Evolutionary conservation across 2,113 vertebrate genomes (phyloP), one percentile per base, ranked within the genome.

Genomic region (Paraplagusia blochii): DNA sequence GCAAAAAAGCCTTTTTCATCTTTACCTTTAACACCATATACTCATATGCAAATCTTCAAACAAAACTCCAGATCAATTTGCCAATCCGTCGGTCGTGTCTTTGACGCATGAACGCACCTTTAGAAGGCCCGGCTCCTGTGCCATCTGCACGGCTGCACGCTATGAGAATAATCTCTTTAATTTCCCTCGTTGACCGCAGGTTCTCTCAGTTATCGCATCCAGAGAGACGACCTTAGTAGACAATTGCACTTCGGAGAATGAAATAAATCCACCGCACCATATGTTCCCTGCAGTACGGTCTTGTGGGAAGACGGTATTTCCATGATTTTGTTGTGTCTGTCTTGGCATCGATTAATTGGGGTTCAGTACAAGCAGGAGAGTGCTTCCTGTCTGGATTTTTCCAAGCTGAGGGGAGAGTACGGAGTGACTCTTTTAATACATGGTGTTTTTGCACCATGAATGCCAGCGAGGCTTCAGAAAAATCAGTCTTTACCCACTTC

Each of bases 161-260:
- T 79, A 82, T 79, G 66, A 82, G 86, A 85, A 83, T 83, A 82
- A 85, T 83, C 85, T 53, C 70, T 84, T 82, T 85, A 85, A 86
- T 88, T 83, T 85, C 85, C 83, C 80, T 33, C 0, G 71, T 29
- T 74, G 83, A 76, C 82, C 40, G 35, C 79, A 87, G 83, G 79
- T 85, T 80, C 73, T 79, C 80, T 79, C 69, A 76, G 82, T 83
- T 82, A 86, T 81, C 82, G 76, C 63, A 76, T 85, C 79, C 73
- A 67, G 64, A 50, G 69, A 82, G 82, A 82, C 63, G 76, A 78
- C 74, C 66, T 80, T 84, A 82, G 77, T 38, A 81, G 85, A 84
- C 79, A 80, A 84, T 82, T 67, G 63, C 60, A 73, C 70, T 76
- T 81, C 72, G 81, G 72, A 64, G 63, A 80, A 79, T 61, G 50